Evolutionary conservation across 2,888 invertebrate species (phyloP).

Genomic region (Proisotoma minuta): DNA sequence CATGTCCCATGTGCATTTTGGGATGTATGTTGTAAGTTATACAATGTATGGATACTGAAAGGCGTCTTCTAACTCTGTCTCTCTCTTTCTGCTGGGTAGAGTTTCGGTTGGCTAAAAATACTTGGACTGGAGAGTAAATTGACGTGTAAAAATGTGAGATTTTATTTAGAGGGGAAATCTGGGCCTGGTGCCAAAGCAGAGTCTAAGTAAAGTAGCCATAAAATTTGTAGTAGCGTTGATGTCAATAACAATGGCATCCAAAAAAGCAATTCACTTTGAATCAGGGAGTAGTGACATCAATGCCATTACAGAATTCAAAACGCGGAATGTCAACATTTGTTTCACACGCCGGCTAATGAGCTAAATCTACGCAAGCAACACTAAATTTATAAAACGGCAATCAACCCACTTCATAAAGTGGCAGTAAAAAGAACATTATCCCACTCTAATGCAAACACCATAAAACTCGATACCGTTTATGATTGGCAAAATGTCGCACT

Average conservation of each 20-base stretch:
- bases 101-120: slow-evolving; percentile 6
- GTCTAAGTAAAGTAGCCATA: neutral
- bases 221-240: neutral
- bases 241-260: neutral
- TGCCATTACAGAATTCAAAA: neutral
- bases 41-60: neutral
- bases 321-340: neutral
- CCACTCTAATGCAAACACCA: too few species aligned
- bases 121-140: neutral
- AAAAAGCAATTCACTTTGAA: neutral
- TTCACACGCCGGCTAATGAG: neutral
- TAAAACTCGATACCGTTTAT: too few species aligned
- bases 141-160: slow-evolving; percentile 3
- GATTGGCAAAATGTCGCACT: too few species aligned
- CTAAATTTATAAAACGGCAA: too few species aligned
- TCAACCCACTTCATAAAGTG: too few species aligned
- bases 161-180: neutral
- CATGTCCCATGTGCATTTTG: neutral
- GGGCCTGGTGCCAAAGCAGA: neutral
- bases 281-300: neutral
- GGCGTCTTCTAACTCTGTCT: neutral
- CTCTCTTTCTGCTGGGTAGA: neutral
- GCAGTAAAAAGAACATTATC: too few species aligned
- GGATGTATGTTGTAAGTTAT: neutral
- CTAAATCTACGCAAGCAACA: neutral